Base-by-base conservation (phyloP, 1,140 invertebrate species). In the Microplitis mediator region DNA sequence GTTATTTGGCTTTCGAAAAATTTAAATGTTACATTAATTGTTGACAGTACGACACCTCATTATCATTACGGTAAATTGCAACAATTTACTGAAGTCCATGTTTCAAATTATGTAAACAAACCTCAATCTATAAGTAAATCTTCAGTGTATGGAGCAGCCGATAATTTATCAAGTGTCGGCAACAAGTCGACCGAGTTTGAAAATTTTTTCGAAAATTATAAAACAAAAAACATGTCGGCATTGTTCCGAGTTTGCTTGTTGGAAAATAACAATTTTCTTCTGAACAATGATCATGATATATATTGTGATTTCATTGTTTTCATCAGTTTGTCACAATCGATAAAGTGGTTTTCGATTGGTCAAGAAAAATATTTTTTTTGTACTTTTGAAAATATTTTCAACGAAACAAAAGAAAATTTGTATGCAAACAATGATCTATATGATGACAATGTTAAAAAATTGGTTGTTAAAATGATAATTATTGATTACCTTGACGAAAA, bases 1-100 rank as follows among this genome's bases (percentile, higher is more conserved):
- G 75, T 87, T 13, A 76, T 82, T 11, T 87, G 85, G 84, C 75
- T 86, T 2, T 87, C 86, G 0, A 87, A 84, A 74, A 81, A 77
- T 68, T 79, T 79, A 14, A 79, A 73, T 4, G 79, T 86, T 3
- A 81, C 78, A 51, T 70, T 86, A 45, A 73, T 76, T n/a, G 76
- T 82, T 51, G 83, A 82, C 58, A 81, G 79, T 13, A 58, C 83
- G 2, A 69, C 81, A 52, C 80, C 85, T 2, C 60, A 76, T 14
- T 80, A 79, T 11, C 62, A 58, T 1, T 87, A 78, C 45, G 86
- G 86, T 16, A 72, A 69, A 45, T 73, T 87, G 0, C 74, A 82
- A 11, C 74, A 84, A 58, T 71, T 81, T 16, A 84, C 86, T 1
- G 85, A 87, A 73, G 72, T 87, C 13, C 80, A 85, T 31, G 77